These are phyloP conservation scores for Platerodrilus igneus DNA, from an alignment of 2,888 invertebrate genomes.

Conservation along the genomic window DNA sequence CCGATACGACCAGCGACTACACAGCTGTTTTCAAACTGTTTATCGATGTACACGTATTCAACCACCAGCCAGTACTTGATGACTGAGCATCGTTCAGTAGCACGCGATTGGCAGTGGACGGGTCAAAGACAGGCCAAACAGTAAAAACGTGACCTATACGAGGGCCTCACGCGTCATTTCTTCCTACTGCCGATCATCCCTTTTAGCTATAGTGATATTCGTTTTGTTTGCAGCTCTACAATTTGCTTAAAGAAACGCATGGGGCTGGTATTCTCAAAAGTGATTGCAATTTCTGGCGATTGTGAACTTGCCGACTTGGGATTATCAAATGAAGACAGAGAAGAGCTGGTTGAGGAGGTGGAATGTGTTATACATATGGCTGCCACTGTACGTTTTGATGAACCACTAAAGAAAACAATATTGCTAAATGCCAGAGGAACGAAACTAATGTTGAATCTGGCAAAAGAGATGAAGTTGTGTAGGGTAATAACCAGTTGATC, in stretches of 20 bases:
- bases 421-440: slow-evolving; percentile 90
- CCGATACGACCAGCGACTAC: no score
- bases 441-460: slow-evolving; percentile 78
- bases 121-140: no score
- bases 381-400: slow-evolving; percentile 80
- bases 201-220: no score
- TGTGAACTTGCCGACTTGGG: slow-evolving; percentile 64
- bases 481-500: no score
- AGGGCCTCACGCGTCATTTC: no score
- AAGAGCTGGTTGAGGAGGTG: slow-evolving; percentile 61
- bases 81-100: no score
- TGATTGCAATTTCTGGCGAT: slow-evolving; percentile 71
- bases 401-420: slow-evolving; percentile 82
- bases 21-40: no score
- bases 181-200: no score
- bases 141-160: no score
- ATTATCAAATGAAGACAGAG: slow-evolving; percentile 61
- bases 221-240: slow-evolving; percentile 71
- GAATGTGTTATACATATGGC: slow-evolving; percentile 82
- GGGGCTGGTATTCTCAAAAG: slow-evolving; percentile 61
- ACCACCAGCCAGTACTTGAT: no score
- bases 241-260: slow-evolving; percentile 60
- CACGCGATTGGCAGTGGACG: no score
- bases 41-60: no score
- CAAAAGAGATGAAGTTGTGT: slow-evolving; percentile 70